Conservation (phyloP, 2,888 invertebrate species). For the Gari tellinella region DNA sequence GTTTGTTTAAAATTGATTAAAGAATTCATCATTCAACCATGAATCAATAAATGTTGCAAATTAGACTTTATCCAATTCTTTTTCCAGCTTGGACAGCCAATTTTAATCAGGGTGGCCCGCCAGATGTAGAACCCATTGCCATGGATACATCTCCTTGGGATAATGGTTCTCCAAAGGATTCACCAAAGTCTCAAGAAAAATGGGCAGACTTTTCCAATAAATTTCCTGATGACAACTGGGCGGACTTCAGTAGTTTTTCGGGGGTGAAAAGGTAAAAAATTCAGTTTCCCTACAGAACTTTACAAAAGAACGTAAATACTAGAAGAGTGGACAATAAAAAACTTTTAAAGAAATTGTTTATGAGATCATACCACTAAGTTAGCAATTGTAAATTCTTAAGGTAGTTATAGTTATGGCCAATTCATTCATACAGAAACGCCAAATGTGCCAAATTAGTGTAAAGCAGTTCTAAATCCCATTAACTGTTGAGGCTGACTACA, state of each 20-base stretch:
- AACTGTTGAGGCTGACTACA: too few relatives aligned
- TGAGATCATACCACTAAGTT: too few relatives aligned
- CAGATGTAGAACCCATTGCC: conserved; percentile 79
- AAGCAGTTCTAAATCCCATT: too few relatives aligned
- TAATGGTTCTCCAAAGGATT: conserved; percentile 39
- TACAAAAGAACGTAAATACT: neutral
- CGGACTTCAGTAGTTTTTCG: conserved; percentile 67
- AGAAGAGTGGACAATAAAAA: too few relatives aligned
- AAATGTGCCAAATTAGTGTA: too few relatives aligned
- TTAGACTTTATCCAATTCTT: neutral
- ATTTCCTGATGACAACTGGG: conserved; percentile 59
- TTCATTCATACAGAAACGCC: too few relatives aligned
- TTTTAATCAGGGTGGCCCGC: conserved; percentile 72
- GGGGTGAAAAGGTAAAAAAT: conserved; percentile 56
- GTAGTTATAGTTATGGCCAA: too few relatives aligned
- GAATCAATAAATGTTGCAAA: neutral
- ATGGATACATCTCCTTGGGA: conserved; percentile 84
- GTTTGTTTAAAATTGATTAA: too few relatives aligned
- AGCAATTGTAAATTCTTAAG: too few relatives aligned
- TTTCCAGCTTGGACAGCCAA: conserved; percentile 71
- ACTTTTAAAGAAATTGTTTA: too few relatives aligned
- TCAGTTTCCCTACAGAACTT: neutral
- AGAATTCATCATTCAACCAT: too few relatives aligned
- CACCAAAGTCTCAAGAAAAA: conserved; percentile 47
- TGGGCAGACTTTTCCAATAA: conserved; percentile 81